Evolutionary conservation across 2,797 vertebrate genomes (phyloP).

Genomic region (Neomorphus geoffroyi): DNA sequence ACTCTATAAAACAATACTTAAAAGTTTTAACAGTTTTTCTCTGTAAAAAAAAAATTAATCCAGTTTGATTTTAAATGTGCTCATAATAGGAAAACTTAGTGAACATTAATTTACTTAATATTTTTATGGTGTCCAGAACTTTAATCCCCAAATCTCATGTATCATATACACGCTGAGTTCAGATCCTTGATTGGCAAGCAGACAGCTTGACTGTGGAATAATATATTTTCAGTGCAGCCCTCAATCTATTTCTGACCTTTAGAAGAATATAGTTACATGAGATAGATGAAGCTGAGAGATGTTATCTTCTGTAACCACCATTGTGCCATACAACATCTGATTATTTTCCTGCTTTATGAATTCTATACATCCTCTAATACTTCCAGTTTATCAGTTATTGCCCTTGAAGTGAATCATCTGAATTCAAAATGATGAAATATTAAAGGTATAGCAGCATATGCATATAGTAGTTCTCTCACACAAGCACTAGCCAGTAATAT

Average conservation of each 20-base stretch:
- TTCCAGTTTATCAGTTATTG: not conserved
- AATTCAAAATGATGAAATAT: not conserved
- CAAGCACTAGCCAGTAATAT: not conserved
- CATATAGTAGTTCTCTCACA: not conserved
- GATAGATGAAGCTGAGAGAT: not conserved
- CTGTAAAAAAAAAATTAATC: not conserved
- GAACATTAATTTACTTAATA: not conserved
- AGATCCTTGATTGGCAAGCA: not conserved
- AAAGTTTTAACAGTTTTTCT: not conserved
- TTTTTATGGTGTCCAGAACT: not conserved
- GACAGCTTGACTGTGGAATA: not conserved
- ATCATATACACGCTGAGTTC: not conserved
- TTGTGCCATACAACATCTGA: not conserved
- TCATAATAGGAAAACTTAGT: not conserved
- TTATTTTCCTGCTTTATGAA: constrained; percentile 6
- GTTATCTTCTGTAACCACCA: not conserved
- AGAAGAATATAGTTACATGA: not conserved
- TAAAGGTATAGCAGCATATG: not conserved
- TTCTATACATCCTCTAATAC: not conserved
- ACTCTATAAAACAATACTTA: not conserved
- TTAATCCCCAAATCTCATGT: not conserved
- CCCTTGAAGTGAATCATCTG: not conserved
- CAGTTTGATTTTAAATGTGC: not conserved
- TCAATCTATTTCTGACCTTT: constrained; percentile 23
- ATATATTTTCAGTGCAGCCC: not conserved